Evolutionary conservation across 2,888 invertebrate genomes (phyloP), one percentile per base, ranked within the genome.

Genomic region (Caenorhabditis sp.): DNA sequence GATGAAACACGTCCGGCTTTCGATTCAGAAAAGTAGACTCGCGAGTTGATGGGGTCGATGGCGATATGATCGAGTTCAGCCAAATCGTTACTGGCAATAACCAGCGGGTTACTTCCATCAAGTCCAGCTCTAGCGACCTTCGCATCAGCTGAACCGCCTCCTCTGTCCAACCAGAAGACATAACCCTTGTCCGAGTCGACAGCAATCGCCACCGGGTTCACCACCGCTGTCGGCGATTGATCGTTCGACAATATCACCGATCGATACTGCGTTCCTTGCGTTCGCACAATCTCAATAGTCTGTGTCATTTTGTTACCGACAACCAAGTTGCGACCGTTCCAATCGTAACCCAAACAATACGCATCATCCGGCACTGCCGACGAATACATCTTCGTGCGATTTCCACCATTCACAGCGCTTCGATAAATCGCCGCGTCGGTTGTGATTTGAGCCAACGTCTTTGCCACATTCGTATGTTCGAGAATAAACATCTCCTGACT

Each of bases 161-260:
- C 97, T 80, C 94, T 93, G 87, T 99, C 99, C 12, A 95, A 91
- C 97, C 97, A 99, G 89, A 94, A 99, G 31, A 96, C 89, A 89
- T 93, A 93, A 36, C 97, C 97, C 83, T 94, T 93, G n/a, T 92
- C 91, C 0, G 97, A 95, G 90, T 97, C 95, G 37, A 99, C 90
- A 66, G 93, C 94, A 71, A 99, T 91, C 0, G 93, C 92, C 83
- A 92, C 93, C 0, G 97, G 97, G 82, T 92, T 92, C 0, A 95
- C 93, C 1, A 97, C 94, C 10, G 86, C 83, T 0, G 92, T 91
- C 68, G 91, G 92, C 79, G 92, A 93, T 0, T 95, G 95, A 86
- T 95, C 93, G 87, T 97, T 97, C 0, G 93, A 93, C 72, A 97
- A 89, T 26, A 99, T 92, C 36, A 96, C 92, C 14, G 93, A 92